Conservation (phyloP, 2,797 vertebrate genomes). For the Mastacembelus armatus region DNA sequence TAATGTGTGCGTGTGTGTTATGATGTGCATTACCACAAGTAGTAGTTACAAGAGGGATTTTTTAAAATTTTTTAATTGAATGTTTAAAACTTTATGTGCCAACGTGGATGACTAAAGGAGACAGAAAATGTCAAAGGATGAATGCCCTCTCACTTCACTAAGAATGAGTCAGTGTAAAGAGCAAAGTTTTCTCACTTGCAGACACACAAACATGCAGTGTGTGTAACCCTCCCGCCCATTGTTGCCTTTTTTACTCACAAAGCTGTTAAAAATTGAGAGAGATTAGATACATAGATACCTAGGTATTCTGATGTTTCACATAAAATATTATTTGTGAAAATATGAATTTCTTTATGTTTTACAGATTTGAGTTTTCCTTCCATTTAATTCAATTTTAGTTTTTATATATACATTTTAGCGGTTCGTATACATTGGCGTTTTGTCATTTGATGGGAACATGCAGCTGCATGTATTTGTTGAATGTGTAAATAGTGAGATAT, state of each 20-base stretch:
- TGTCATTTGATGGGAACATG: background rate
- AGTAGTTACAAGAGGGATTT: background rate
- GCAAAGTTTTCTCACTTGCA: background rate
- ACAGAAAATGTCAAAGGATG: background rate
- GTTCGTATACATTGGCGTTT: background rate
- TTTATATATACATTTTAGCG: background rate
- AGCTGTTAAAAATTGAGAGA: no score
- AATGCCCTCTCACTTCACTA: background rate
- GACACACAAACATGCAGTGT: no score
- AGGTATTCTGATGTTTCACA: no score
- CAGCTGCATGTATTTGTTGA: constrained; percentile 6
- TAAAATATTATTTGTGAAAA: no score
- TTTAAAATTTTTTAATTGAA: background rate
- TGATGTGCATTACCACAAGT: constrained; percentile 2
- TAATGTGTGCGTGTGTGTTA: background rate
- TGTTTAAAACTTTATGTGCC: background rate
- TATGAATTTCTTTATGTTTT: background rate
- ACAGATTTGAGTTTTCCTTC: background rate
- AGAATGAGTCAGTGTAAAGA: constrained; percentile 15
- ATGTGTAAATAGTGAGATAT: constrained; percentile 31
- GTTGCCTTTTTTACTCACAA: no score
- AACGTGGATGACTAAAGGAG: background rate
- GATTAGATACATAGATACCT: no score
- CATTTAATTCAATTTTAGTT: background rate
- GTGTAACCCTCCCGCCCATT: no score